Evolutionary conservation across 1,140 invertebrate species (phyloP), one percentile per base, ranked within the genome.

Genomic region (Helicorthomorpha holstii): DNA sequence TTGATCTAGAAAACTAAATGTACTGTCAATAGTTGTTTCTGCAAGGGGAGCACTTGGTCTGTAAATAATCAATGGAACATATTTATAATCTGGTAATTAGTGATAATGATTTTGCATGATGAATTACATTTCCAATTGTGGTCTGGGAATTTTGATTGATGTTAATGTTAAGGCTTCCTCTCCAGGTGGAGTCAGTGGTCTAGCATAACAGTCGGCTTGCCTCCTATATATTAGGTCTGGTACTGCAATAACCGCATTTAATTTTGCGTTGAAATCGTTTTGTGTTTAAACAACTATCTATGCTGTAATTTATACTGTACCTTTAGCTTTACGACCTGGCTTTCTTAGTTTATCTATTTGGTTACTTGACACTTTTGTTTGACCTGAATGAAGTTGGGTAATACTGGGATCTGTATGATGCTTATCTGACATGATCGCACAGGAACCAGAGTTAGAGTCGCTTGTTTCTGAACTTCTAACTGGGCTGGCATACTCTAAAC

Each of bases 401-500:
- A 19, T 19, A 46, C 19, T 34, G 7, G 25, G 44, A 25, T 46
- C 44, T 46, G 44, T 46, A 4, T 22, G 19, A 19, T 22, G 25
- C 44, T 46, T 46, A 19, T n/a, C n/a, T n/a, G n/a, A n/a, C n/a
- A n/a, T n/a, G n/a, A n/a, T n/a, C n/a, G n/a, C n/a, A 19, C 44
- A 46, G 7, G 19, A 46, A 21, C 51, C 51, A 19, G 51, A 52
- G 3, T 27, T 52, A 2, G 51, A 52, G 27, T 52, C 51, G 23
- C 51, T 52, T 3, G 51, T 52, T 27, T 52, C 51, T n/a, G 51
- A 52, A 42, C 51, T 52, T 3, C 51, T 4, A 3, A 52, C 51
- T 3, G 51, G 51, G 23, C 51, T 52, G 4, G 51, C 51, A 41
- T 52, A 52, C 25, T 52, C 51, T 52, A 23, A 34, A 16, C 29